These are phyloP conservation scores for Psylliodes chrysocephalus DNA, from an alignment of 2,888 invertebrate species.

Conservation along the genomic window DNA sequence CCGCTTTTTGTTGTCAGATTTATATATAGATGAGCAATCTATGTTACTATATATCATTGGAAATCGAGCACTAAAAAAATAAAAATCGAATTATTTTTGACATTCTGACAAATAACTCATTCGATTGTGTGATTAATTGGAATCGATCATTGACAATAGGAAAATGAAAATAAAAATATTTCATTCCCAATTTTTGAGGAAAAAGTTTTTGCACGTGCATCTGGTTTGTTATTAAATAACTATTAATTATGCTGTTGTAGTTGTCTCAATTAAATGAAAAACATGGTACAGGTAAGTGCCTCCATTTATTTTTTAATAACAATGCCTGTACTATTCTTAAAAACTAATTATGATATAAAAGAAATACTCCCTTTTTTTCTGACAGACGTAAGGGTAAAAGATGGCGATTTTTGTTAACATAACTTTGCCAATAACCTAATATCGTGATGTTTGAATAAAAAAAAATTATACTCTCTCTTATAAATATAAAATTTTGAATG, in stretches of 20 bases:
- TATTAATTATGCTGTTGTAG: constrained; percentile 56
- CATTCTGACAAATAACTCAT: no score
- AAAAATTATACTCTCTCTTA: no score
- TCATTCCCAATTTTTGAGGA: neutral
- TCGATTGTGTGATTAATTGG: neutral
- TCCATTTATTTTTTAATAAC: neutral
- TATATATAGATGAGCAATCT: no score
- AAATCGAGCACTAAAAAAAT: no score
- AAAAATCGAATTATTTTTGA: no score
- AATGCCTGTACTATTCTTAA: neutral
- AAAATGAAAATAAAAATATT: no score
- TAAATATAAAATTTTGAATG: no score
- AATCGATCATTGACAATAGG: neutral
- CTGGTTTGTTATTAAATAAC: constrained; percentile 49
- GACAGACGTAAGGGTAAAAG: constrained; percentile 52
- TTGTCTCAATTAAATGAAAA: constrained; percentile 41
- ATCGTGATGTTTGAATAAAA: no score
- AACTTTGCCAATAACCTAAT: constrained; percentile 41
- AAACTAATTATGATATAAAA: constrained; percentile 38
- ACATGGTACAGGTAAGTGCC: constrained; percentile 58
- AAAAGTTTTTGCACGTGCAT: constrained; percentile 1
- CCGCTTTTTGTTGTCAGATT: no score
- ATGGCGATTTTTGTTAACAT: constrained; percentile 59
- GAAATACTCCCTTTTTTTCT: constrained; percentile 56
- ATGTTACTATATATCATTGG: no score